Conservation (phyloP, 2,113 vertebrate species). For the Tapirus terrestris region DNA sequence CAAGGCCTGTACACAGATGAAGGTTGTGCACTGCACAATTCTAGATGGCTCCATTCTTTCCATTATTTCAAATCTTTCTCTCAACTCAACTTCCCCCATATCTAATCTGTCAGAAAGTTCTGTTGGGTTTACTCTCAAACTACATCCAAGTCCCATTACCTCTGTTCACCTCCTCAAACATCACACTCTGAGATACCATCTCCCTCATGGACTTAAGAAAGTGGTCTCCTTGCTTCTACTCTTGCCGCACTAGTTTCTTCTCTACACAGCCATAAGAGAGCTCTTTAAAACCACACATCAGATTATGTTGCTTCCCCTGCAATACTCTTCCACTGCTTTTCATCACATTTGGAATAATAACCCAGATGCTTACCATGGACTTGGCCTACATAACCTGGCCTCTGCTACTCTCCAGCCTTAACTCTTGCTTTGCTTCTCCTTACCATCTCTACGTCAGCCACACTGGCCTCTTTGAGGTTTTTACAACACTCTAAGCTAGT, state of each 20-base stretch:
- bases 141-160: neutral
- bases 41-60: neutral
- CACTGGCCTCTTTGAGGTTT: neutral
- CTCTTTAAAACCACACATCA: neutral
- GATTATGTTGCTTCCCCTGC: neutral
- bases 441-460: neutral
- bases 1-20: neutral
- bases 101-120: neutral
- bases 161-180: neutral
- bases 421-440: neutral
- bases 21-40: neutral
- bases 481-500: neutral
- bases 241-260: neutral
- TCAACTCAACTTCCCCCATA: neutral
- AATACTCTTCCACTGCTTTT: neutral
- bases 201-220: neutral
- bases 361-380: accelerated
- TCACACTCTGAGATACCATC: neutral
- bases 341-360: neutral
- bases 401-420: neutral
- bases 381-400: neutral
- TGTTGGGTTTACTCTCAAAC: neutral
- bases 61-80: neutral
- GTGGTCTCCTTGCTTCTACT: neutral
- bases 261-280: neutral